These are phyloP conservation scores for Galaxias olidus DNA, from an alignment of 2,797 vertebrate genomes.

Conservation along the genomic window DNA sequence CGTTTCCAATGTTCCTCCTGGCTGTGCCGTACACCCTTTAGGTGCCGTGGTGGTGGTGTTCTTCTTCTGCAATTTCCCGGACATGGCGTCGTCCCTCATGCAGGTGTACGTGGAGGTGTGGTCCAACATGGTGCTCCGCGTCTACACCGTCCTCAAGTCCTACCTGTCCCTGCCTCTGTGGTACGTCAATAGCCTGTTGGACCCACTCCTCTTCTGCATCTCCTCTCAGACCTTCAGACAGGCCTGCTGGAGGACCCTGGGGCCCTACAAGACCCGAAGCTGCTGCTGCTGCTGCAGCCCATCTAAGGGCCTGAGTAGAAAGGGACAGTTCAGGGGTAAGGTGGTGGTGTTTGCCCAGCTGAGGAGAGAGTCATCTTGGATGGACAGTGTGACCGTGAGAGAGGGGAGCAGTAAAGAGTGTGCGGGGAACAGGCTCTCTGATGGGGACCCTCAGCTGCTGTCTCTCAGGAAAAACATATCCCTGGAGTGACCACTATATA, in stretches of 20 bases:
- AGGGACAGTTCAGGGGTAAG: no score
- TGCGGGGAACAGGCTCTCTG: no score
- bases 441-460: no score
- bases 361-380: no score
- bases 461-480: no score
- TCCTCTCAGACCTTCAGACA: slow-evolving; percentile 76
- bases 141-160: slow-evolving; percentile 76
- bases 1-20: no score
- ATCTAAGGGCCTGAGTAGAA: no score
- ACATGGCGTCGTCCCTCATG: slow-evolving; percentile 79
- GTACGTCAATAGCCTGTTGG: slow-evolving; percentile 78
- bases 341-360: no score
- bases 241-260: slow-evolving; percentile 73
- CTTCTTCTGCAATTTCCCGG: slow-evolving; percentile 79
- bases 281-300: slow-evolving; percentile 12
- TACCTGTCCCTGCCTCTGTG: slow-evolving; percentile 79
- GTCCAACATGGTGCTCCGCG: slow-evolving; percentile 64
- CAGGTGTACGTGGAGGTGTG: slow-evolving; percentile 77
- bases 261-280: slow-evolving; percentile 45
- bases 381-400: no score
- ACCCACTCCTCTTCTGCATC: slow-evolving; percentile 79
- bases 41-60: slow-evolving; percentile 76
- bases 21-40: slow-evolving; percentile 40
- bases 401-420: no score
- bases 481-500: no score